Percentiles rank a stretch among this genome's conserved stretches.
phyloP scores from a whole-genome alignment of 2,888 invertebrate species.

The Acanthosepion pharaonis region DNA sequence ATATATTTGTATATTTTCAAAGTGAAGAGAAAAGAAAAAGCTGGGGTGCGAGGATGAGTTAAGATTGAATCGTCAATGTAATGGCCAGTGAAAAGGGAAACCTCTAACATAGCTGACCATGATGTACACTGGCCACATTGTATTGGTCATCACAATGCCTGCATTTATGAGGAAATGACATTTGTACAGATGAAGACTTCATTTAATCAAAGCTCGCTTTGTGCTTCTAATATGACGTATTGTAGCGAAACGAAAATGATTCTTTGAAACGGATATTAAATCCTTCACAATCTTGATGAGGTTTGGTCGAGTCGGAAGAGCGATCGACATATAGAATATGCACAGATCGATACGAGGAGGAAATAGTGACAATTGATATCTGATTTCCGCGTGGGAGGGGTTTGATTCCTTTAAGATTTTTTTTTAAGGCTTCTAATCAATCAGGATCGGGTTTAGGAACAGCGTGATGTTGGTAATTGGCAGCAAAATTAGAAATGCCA shows the following conservation, averaged over 20 bases:
- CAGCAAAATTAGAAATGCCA: too few relatives aligned
- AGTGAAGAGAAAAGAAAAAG: too few relatives aligned
- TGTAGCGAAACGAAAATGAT: neutral
- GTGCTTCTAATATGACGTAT: neutral
- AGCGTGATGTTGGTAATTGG: too few relatives aligned
- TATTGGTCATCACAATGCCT: neutral
- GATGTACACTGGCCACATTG: neutral
- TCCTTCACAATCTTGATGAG: neutral
- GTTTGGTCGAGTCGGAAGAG: neutral
- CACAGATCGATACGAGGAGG: neutral
- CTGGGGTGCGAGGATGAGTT: too few relatives aligned
- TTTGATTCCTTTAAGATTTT: too few relatives aligned
- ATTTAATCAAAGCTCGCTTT: neutral
- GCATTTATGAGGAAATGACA: neutral
- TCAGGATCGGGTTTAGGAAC: too few relatives aligned
- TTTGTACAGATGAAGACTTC: neutral
- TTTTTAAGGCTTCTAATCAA: too few relatives aligned
- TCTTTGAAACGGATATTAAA: constrained; percentile 8
- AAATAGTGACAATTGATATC: neutral
- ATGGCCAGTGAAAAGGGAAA: neutral
- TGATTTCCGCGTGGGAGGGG: neutral
- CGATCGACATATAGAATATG: neutral
- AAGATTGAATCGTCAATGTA: neutral
- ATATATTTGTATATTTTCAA: neutral
- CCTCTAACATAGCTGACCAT: neutral